Base-by-base conservation (phyloP, 2,888 invertebrate genomes). In the Mongoloraphidia duomilia region DNA sequence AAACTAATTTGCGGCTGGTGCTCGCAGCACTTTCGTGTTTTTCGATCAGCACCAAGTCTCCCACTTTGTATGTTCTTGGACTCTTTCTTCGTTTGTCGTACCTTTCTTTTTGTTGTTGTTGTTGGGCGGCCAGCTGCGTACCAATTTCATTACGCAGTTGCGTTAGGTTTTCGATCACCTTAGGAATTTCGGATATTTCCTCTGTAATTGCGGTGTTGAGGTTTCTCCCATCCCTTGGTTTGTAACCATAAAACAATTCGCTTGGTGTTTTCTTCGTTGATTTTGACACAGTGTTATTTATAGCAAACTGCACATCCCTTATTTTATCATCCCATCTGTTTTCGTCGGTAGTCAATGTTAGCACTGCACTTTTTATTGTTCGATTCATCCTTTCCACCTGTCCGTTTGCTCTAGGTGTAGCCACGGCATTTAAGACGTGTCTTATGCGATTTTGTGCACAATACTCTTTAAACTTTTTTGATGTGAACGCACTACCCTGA, bases 1-100 rank as follows among this genome's bases (percentile, higher is more conserved):
- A 53, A 47, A 54, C 53, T 14, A 54, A 39, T 44, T 58, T 57
- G 35, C 53, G 34, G 12, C 53, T 54, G 4, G 41, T 46, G 42
- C 54, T 47, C 2, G 49, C 50, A 10, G 44, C 10, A 9, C 12
- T 9, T n/a, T 34, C 41, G 11, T 41, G 37, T 41, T 46, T 45
- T 36, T 49, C 47, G n/a, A 53, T 36, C 5, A 51, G 33, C 1
- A 51, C 49, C 26, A 52, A n/a, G 33, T 48, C 10, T 41, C 43
- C 43, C 9, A 43, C 26, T n/a, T 26, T 9, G 33, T n/a, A 43
- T 10, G 10, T 11, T 10, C 9, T 17, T 33, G 43, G 17, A 9
- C 33, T 43, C 13, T 9, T 14, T 8, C 43, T 14, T 10, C 33
- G 13, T 12, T 43, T 9, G 12, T 14, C 43, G 26, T 17, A 43